Conservation (phyloP, 2,797 vertebrate species). For the Muscicapa comitata region DNA sequence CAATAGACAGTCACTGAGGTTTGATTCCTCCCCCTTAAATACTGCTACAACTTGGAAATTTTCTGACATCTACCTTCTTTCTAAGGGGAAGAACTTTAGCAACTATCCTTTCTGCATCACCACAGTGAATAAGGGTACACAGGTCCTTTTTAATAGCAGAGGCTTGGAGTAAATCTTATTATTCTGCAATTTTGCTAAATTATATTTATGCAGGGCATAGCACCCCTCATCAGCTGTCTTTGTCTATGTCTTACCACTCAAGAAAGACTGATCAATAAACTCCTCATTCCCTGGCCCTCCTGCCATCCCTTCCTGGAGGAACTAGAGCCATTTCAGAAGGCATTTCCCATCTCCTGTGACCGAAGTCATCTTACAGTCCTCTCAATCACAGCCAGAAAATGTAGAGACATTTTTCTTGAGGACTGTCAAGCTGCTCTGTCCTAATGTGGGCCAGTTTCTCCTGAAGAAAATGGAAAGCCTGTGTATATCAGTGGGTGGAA, state of each 20-base stretch:
- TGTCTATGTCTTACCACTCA: background rate
- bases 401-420: background rate
- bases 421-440: background rate
- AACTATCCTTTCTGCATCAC: background rate
- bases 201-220: background rate
- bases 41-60: background rate
- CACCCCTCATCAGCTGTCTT: background rate
- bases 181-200: background rate
- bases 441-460: background rate
- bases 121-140: background rate
- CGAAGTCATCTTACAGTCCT: background rate
- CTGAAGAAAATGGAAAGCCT: background rate
- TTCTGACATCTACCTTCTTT: background rate
- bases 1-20: background rate
- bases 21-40: background rate
- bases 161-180: background rate
- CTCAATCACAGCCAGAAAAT: background rate
- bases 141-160: background rate
- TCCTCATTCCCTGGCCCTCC: background rate
- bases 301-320: background rate
- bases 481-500: background rate
- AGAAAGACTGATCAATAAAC: background rate
- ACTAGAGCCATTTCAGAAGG: background rate
- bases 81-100: background rate
- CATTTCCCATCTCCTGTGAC: background rate